Evolutionary conservation across 2,113 vertebrate species (phyloP).

Genomic region (Mirza zaza): DNA sequence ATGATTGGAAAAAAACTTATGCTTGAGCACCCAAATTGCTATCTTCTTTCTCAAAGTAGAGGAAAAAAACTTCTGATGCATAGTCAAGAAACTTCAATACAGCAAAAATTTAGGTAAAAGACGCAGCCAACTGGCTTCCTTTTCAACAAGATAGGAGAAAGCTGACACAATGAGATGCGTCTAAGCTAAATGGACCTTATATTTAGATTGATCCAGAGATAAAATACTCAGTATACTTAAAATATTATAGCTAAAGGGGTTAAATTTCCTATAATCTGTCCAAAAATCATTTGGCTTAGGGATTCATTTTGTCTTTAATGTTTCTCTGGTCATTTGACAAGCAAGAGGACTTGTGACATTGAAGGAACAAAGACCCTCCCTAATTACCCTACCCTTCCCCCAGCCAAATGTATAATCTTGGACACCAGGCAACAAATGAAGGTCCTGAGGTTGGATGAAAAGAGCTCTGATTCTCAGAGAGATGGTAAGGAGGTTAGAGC

Average conservation of each 20-base stretch:
- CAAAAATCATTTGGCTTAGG: neutral
- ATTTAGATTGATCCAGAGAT: slow-evolving; percentile 34
- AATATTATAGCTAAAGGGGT: neutral
- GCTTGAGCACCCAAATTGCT: neutral
- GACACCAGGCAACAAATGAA: slow-evolving; percentile 17
- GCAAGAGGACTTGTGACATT: neutral
- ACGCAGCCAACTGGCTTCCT: neutral
- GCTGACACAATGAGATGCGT: neutral
- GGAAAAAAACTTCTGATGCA: neutral
- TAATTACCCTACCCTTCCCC: neutral
- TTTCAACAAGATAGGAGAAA: slow-evolving; percentile 1
- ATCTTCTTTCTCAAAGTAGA: neutral
- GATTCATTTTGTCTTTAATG: slow-evolving; percentile 32
- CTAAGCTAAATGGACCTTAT: neutral
- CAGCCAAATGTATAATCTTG: slow-evolving; percentile 3
- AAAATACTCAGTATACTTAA: slow-evolving; percentile 47
- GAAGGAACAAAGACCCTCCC: neutral
- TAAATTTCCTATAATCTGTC: neutral
- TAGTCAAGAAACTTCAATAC: neutral
- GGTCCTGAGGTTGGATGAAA: neutral
- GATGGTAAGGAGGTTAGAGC: neutral
- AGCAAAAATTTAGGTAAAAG: slow-evolving; percentile 39
- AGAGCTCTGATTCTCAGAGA: neutral
- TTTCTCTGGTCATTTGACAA: slow-evolving; percentile 44
- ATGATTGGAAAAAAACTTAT: neutral